phyloP scores from a whole-genome alignment of 2,113 vertebrate species.

The Struthidea cinerea region DNA sequence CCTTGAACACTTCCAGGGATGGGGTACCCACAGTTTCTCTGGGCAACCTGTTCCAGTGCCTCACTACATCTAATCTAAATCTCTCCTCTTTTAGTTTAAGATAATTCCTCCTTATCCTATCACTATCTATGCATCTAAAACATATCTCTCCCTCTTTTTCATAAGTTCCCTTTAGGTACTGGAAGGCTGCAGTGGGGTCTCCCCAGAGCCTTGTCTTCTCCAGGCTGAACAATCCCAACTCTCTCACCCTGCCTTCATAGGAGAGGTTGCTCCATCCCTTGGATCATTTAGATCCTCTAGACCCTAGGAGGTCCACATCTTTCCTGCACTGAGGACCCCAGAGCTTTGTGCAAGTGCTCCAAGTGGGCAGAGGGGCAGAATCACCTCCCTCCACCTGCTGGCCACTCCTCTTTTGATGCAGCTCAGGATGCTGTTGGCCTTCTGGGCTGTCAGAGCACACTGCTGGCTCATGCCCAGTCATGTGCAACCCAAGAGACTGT shows the following conservation, averaged over 20 bases:
- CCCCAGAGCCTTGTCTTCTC: background rate
- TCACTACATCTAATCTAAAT: background rate
- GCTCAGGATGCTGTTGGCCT: background rate
- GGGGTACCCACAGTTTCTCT: background rate
- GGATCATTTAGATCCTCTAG: background rate
- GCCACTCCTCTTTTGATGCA: background rate
- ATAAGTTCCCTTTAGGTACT: background rate
- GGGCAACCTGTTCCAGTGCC: background rate
- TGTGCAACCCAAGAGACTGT: background rate
- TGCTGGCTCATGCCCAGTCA: background rate
- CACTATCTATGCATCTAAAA: background rate
- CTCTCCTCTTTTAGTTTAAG: background rate
- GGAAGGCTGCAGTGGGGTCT: background rate
- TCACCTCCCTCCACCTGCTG: background rate
- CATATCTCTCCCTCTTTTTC: background rate
- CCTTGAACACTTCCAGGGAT: background rate
- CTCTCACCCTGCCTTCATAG: background rate
- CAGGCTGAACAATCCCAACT: background rate
- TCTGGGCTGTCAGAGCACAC: background rate
- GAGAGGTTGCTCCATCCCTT: background rate
- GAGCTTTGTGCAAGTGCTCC: background rate
- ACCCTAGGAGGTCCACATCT: background rate
- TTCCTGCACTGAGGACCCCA: background rate
- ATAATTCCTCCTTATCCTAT: background rate
- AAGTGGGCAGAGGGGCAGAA: background rate